Evolutionary conservation across 2,797 vertebrate genomes (phyloP).

Genomic region (Sorex maritimensis): DNA sequence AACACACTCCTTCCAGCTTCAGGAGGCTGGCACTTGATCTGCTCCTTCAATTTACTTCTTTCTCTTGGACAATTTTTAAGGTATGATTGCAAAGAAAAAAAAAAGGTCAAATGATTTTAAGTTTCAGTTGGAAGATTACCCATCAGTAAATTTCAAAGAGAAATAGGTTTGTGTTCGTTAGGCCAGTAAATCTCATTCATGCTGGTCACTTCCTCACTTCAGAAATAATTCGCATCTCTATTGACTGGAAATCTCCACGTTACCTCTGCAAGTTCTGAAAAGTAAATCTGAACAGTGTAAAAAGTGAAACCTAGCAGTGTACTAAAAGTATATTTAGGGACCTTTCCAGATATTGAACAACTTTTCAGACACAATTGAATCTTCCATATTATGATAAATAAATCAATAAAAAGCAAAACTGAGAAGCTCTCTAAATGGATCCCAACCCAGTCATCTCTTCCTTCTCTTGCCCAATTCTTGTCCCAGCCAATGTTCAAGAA

Average conservation of each 20-base stretch:
- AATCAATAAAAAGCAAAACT: too few relatives aligned
- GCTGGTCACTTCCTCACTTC: background rate
- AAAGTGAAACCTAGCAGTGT: too few relatives aligned
- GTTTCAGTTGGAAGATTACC: background rate
- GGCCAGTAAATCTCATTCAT: background rate
- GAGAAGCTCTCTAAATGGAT: too few relatives aligned
- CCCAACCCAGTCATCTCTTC: too few relatives aligned
- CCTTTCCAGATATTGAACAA: too few relatives aligned
- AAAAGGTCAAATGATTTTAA: conserved; percentile 45
- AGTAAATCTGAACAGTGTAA: background rate
- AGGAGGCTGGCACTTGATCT: background rate
- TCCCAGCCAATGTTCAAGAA: too few relatives aligned
- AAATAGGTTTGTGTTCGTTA: background rate
- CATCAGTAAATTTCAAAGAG: background rate
- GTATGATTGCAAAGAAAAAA: background rate
- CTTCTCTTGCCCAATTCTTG: too few relatives aligned
- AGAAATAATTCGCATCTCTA: conserved; percentile 4
- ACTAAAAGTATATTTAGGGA: too few relatives aligned
- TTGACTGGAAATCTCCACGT: background rate
- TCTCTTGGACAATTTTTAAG: conserved; percentile 15
- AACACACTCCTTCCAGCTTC: background rate
- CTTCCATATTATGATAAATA: too few relatives aligned
- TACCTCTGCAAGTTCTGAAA: background rate
- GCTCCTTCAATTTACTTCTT: background rate
- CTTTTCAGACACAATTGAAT: too few relatives aligned